Base-by-base conservation (phyloP, 1,140 invertebrate species). In the Pogonomyrmex barbatus region DNA sequence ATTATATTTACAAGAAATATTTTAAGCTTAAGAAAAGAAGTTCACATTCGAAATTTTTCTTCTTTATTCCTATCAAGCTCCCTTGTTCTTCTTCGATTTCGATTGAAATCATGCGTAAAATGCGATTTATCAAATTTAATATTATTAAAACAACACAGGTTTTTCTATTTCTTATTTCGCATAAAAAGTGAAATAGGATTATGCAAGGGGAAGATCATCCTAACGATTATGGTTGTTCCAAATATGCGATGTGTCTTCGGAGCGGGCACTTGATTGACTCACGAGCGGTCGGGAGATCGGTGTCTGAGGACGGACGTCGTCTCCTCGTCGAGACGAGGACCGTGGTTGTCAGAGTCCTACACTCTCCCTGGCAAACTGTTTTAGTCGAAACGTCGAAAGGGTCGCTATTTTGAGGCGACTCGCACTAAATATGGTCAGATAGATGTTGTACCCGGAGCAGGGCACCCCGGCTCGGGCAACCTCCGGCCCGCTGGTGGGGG, bases 351-450 rank as follows among this genome's bases (percentile, higher is more conserved):
- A 33, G 42, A 78, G 54, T 81, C 47, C 68, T 71, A 91, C 82
- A 63, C 71, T 88, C 71, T 88, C 86, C 87, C 89, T 84, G 76
- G 91, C 91, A 89, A 92, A 93, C 93, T 92, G 92, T 93, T 93
- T 93, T 93, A 93, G 92, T 93, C 88, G 91, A 93, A 92, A 91
- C 88, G 81, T 88, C 87, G 89, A 91, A 92, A 93, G 91, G 91
- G 91, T 88, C 91, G 92, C 93, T 93, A 93, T 93, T 93, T 94
- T 92, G 88, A 94, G 93, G 90, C 88, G 81, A 92, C 93, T 93
- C 94, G 91, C 91, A 94, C 95, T 95, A 95, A 94, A 95, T 95
- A 95, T 95, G 94, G 94, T 95, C 94, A 94, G 93, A 93, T 94
- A 92, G 92, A 90, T 91, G 91, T 92, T 93, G 88, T 92, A 91